Base-by-base conservation (phyloP, 2,888 invertebrate species). In the Cephus nigrinus region DNA sequence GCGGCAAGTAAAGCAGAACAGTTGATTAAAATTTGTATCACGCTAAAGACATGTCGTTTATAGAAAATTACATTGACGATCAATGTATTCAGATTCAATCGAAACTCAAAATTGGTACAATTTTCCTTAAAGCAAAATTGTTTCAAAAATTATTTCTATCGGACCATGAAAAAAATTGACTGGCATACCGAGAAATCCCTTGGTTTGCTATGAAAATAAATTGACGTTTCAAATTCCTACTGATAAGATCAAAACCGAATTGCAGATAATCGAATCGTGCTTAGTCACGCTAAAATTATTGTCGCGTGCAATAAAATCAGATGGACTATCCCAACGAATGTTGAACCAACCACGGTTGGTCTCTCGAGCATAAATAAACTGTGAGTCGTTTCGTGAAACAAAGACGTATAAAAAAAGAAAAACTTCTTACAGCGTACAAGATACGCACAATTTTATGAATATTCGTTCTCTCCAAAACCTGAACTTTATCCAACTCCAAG, bases 321-420 rank as follows among this genome's bases (percentile, higher is more conserved):
- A 55, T 55, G 2, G 23, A 55, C 23, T 2, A 55, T 55, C 55
- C 55, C 23, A 55, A 55, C 55, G 55, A 55, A 55, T 9, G 55
- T 55, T 55, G 23, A 55, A 4, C 23, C 55, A 15, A 23, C 55
- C 23, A 55, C 71, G 12, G 3, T 23, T 71, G 23, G 33, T 33
- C 71, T 71, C 71, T 71, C 71, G 30, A 71, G 33, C 71, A 33
- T 33, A 71, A 71, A 71, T 71, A 71, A 71, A 71, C 71, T 23
- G 71, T 32, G 33, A 31, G 30, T 33, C 33, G 33, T 71, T n/a
- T 33, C 71, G 31, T 32, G 71, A 71, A 71, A 71, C 71, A 31
- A n/a, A 71, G 71, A n/a, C 30, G 71, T 32, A 71, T 0, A 30
- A 33, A 32, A 33, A 71, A 71, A 71, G 15, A 9, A 4, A 69